A percentile compares a stretch with the other conserved stretches of the same genome.
Evolutionary conservation across 2,888 invertebrate species (phyloP).

Genomic region (Furcula furcula): DNA sequence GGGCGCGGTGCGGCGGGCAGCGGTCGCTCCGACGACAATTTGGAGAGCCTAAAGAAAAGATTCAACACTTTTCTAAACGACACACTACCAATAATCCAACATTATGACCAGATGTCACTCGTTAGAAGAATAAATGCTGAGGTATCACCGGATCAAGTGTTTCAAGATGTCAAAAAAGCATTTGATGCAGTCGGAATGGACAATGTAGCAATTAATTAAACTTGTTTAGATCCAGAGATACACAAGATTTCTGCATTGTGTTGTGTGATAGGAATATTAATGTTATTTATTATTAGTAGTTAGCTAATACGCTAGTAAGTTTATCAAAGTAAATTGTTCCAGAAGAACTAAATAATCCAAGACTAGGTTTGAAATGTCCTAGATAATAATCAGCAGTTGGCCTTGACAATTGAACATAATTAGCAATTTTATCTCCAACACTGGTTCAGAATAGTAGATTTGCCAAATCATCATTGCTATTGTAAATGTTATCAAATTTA

Average conservation of each 20-base stretch:
- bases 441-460: too few relatives aligned
- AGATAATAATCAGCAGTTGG: too few relatives aligned
- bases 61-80: constrained; percentile 92
- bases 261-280: constrained; percentile 18
- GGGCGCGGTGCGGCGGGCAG: constrained; percentile 93
- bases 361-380: too few relatives aligned
- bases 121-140: constrained; percentile 90
- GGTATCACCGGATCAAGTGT: constrained; percentile 84
- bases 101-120: constrained; percentile 86
- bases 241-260: constrained; percentile 11
- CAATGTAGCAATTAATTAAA: constrained; percentile 48
- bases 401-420: too few relatives aligned
- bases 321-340: too few relatives aligned
- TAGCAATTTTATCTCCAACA: too few relatives aligned
- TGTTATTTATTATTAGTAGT: constrained; percentile 7
- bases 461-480: too few relatives aligned
- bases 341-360: too few relatives aligned
- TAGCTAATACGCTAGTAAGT: too few relatives aligned
- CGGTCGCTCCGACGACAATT: constrained; percentile 97
- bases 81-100: constrained; percentile 94
- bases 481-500: too few relatives aligned
- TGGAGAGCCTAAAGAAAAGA: constrained; percentile 92
- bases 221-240: constrained; percentile 28
- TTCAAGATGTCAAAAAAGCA: constrained; percentile 77
- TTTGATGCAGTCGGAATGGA: constrained; percentile 65